Conservation (phyloP, 2,797 vertebrate genomes). For the Parauchenoglanis punctatus region DNA sequence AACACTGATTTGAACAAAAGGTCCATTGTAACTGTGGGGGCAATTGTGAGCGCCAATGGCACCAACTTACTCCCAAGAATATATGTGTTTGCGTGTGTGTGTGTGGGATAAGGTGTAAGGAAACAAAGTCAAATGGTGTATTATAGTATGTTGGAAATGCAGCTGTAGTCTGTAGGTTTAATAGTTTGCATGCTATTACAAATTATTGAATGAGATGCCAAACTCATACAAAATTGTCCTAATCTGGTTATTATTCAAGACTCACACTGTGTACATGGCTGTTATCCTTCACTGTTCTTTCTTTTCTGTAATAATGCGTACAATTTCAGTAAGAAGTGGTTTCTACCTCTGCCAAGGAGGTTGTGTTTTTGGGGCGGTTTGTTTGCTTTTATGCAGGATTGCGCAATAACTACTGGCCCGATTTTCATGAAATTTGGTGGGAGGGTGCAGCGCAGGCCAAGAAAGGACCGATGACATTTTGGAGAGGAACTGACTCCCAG, state of each 20-base stretch:
- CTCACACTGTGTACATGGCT: not conserved
- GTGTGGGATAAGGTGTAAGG: not conserved
- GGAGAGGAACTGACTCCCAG: too few relatives aligned
- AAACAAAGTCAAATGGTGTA: not conserved
- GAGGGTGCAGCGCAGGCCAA: too few relatives aligned
- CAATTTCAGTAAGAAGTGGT: not conserved
- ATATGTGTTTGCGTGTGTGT: not conserved
- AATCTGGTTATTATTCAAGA: not conserved
- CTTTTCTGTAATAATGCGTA: not conserved
- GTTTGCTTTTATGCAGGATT: too few relatives aligned
- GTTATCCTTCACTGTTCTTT: not conserved
- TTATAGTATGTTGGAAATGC: not conserved
- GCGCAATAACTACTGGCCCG: too few relatives aligned
- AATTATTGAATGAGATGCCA: not conserved
- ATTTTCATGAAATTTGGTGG: too few relatives aligned
- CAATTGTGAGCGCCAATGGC: not conserved
- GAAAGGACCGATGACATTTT: too few relatives aligned
- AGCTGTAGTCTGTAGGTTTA: not conserved
- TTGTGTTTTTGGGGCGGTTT: too few relatives aligned
- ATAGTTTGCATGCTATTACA: not conserved
- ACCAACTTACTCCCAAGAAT: not conserved
- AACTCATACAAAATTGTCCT: not conserved
- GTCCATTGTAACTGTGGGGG: not conserved
- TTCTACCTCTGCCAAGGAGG: too few relatives aligned
- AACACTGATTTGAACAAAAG: slow-evolving; percentile 15